Evolutionary conservation across 2,113 vertebrate genomes (phyloP).

Genomic region (Corvus cornix): DNA sequence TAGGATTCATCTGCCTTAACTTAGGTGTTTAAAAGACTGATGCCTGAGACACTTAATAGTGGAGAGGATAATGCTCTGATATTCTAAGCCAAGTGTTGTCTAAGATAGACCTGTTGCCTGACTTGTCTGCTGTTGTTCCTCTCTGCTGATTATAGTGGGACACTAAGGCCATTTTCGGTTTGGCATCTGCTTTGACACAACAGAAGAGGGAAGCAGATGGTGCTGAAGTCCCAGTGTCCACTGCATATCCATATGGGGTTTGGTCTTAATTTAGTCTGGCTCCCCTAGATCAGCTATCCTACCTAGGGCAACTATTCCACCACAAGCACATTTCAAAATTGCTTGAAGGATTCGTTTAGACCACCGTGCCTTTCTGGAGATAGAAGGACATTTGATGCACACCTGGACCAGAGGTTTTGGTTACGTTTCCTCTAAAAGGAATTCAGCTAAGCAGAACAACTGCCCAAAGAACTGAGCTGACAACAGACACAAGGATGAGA

Average conservation of each 20-base stretch:
- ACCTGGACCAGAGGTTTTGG: background rate
- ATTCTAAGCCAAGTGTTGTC: background rate
- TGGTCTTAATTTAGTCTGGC: background rate
- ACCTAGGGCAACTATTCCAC: background rate
- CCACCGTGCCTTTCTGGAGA: background rate
- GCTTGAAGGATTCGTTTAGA: background rate
- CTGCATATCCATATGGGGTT: background rate
- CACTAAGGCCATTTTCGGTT: background rate
- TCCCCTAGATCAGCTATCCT: background rate
- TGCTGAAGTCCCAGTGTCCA: background rate
- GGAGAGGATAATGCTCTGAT: background rate
- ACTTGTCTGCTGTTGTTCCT: background rate
- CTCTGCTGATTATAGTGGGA: background rate
- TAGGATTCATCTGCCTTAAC: background rate
- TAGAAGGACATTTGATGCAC: background rate
- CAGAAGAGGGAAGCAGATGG: background rate
- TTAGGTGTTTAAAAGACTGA: background rate
- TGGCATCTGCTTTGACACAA: background rate
- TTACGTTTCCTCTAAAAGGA: background rate
- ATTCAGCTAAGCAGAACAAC: background rate
- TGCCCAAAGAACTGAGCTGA: background rate
- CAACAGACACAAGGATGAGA: background rate
- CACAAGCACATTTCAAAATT: background rate
- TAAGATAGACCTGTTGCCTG: background rate
- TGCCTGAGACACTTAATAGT: background rate